phyloP scores from a whole-genome alignment of 2,888 invertebrate genomes.

The Megastigmus dorsalis region DNA sequence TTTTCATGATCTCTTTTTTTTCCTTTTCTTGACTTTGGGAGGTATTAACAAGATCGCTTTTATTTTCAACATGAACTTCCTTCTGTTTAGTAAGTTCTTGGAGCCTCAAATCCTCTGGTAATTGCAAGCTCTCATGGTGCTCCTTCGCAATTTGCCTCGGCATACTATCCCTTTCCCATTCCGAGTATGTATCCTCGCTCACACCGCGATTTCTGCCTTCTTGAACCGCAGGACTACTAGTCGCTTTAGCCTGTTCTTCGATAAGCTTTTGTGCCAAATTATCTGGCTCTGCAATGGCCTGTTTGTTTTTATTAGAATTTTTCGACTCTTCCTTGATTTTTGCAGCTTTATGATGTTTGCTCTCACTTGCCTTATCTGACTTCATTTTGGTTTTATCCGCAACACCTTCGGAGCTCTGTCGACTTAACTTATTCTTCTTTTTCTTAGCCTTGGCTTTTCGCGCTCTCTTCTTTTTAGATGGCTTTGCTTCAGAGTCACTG shows the following conservation, averaged over 20 bases:
- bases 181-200: constrained; percentile 55
- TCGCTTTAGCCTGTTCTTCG: neutral
- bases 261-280: neutral
- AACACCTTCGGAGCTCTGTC: neutral
- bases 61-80: constrained; percentile 7
- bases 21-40: constrained; percentile 14
- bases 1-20: constrained; percentile 42
- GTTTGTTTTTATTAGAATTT: constrained; percentile 29
- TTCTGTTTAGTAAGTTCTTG: constrained; percentile 21
- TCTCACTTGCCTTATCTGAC: constrained; percentile 43
- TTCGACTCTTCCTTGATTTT: constrained; percentile 51
- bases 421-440: constrained; percentile 56
- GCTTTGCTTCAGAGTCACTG: constrained; percentile 63
- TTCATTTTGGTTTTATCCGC: constrained; percentile 55
- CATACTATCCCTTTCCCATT: constrained; percentile 58
- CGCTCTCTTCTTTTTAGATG: constrained; percentile 44
- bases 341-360: constrained; percentile 32
- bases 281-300: constrained; percentile 22
- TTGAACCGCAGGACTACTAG: constrained; percentile 11
- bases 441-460: constrained; percentile 30
- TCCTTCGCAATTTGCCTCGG: constrained; percentile 22
- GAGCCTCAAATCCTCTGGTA: constrained; percentile 2
- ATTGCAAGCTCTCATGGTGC: neutral
- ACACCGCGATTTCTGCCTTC: constrained; percentile 34
- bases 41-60: constrained; percentile 15